Evolutionary conservation across 1,140 invertebrate species (phyloP).

Genomic region (Epicauta chinensis): DNA sequence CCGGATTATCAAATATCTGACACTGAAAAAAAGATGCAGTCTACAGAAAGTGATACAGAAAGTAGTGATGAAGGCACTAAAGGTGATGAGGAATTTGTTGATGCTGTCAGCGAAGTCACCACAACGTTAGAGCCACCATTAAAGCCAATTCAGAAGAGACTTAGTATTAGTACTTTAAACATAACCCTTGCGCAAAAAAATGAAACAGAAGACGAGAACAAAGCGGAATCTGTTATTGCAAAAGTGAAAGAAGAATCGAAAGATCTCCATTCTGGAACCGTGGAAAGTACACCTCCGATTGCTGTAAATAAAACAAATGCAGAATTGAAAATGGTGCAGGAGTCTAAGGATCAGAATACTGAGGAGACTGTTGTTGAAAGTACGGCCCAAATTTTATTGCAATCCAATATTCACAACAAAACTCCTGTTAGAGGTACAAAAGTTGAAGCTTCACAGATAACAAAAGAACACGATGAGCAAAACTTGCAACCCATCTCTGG

Average conservation of each 20-base stretch:
- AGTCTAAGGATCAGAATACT: not conserved
- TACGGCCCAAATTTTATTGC: constrained; percentile 7
- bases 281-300: too few species aligned
- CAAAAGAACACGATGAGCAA: not conserved
- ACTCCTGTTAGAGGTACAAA: too few species aligned
- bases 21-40: constrained; percentile 2
- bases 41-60: constrained; percentile 18
- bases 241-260: too few species aligned
- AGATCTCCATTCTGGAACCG: too few species aligned
- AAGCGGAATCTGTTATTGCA: constrained; percentile 1
- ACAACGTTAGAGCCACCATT: not conserved
- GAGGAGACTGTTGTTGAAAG: constrained; percentile 17
- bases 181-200: constrained; percentile 5
- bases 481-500: too few species aligned
- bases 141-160: constrained; percentile 3
- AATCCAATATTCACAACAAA: too few species aligned
- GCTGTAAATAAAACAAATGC: not conserved
- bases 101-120: constrained; percentile 40
- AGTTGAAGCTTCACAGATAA: not conserved
- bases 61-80: constrained; percentile 25
- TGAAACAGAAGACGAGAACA: not conserved
- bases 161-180: constrained; percentile 20
- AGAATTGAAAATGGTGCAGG: not conserved
- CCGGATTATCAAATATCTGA: constrained; percentile 14
- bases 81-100: constrained; percentile 30